Percentiles rank a stretch among this genome's conserved stretches.
These are phyloP conservation scores for Cydia strobilella DNA, from an alignment of 1,140 invertebrate species.

Conservation along the genomic window DNA sequence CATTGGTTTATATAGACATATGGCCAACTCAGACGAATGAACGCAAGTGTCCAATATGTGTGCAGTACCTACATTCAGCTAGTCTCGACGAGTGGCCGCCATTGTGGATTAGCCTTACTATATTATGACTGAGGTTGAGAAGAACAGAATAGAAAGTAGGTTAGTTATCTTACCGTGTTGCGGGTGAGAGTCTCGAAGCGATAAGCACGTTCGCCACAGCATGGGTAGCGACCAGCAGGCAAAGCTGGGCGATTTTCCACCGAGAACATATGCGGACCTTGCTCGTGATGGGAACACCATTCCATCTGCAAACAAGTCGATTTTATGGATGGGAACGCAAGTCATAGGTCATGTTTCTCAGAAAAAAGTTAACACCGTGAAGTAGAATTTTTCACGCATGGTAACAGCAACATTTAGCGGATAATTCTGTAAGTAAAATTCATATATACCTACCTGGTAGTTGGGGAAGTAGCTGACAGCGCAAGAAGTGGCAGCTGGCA, in stretches of 20 bases:
- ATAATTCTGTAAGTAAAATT: slow-evolving; percentile 35
- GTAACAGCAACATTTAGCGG: background rate
- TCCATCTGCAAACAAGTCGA: slow-evolving; percentile 77
- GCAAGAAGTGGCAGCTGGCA: slow-evolving; percentile 90
- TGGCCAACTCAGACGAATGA: too few species aligned
- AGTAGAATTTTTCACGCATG: too few species aligned
- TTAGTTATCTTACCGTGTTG: slow-evolving; percentile 57
- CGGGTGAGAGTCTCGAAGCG: slow-evolving; percentile 86
- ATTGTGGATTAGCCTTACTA: too few species aligned
- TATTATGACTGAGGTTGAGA: too few species aligned
- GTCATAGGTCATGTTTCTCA: background rate
- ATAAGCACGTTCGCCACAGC: slow-evolving; percentile 91
- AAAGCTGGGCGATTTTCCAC: slow-evolving; percentile 83
- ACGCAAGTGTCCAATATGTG: too few species aligned
- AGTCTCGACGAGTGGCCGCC: too few species aligned
- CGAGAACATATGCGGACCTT: slow-evolving; percentile 87
- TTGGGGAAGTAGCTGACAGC: slow-evolving; percentile 88
- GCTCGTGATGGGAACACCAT: slow-evolving; percentile 90
- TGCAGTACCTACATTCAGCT: too few species aligned
- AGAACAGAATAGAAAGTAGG: background rate
- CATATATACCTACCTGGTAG: too few species aligned
- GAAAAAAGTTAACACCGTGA: too few species aligned
- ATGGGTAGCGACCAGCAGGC: slow-evolving; percentile 89
- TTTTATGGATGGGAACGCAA: too few species aligned
- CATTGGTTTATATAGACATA: too few species aligned